Evolutionary conservation across 2,888 invertebrate species (phyloP).

Genomic region (Lydus trimaculatus): DNA sequence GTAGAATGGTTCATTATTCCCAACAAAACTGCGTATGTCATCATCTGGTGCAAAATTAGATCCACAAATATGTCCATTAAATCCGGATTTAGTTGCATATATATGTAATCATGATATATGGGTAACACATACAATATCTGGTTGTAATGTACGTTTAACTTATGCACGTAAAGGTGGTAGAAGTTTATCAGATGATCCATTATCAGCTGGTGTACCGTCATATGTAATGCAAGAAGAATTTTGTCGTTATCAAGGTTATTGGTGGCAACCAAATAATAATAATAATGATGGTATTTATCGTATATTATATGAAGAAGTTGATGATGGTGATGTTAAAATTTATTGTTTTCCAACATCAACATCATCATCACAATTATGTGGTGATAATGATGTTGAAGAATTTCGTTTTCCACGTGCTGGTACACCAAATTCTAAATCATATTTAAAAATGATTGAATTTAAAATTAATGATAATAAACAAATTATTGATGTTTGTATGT

Average conservation of each 20-base stretch:
- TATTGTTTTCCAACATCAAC: constrained; percentile 88
- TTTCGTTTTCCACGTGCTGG: constrained; percentile 90
- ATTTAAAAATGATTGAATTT: constrained; percentile 85
- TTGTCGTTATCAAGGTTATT: constrained; percentile 93
- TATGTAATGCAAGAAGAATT: constrained; percentile 99
- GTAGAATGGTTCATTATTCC: constrained; percentile 70
- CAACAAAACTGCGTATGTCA: constrained; percentile 71
- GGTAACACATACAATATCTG: constrained; percentile 76
- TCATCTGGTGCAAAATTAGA: constrained; percentile 75
- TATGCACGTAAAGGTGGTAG: constrained; percentile 73
- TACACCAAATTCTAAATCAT: constrained; percentile 88
- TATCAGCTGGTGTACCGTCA: constrained; percentile 94
- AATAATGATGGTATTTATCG: constrained; percentile 62
- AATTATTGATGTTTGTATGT: constrained; percentile 77
- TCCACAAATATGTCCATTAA: constrained; percentile 83
- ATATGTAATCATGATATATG: constrained; percentile 91
- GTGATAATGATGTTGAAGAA: constrained; percentile 83
- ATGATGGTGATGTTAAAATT: constrained; percentile 90
- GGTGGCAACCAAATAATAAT: constrained; percentile 95
- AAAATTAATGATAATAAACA: constrained; percentile 70
- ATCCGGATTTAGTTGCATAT: constrained; percentile 85
- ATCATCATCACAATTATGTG: constrained; percentile 79
- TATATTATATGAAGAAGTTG: constrained; percentile 87
- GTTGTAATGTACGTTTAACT: constrained; percentile 75
- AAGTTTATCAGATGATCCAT: constrained; percentile 80